Percentiles rank a stretch among this genome's conserved stretches.
Conservation (phyloP, 2,113 vertebrate species). For the Sinocyclocheilus rhinocerous region DNA sequence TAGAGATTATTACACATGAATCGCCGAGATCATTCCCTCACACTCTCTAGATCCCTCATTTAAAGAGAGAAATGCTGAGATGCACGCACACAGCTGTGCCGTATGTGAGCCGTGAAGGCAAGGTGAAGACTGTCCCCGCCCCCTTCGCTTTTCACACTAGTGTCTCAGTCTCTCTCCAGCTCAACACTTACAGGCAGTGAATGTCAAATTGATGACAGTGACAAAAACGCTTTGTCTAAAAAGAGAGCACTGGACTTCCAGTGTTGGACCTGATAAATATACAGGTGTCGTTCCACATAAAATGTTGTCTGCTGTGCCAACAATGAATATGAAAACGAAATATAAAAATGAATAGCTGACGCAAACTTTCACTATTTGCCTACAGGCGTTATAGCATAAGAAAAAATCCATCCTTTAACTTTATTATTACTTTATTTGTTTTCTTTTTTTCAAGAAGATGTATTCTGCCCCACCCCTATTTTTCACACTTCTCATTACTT, state of each 20-base stretch:
- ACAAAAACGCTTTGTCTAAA: not conserved
- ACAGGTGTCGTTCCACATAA: not conserved
- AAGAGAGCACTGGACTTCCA: not conserved
- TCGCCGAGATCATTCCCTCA: not conserved
- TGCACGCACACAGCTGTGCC: not conserved
- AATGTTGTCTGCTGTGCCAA: not conserved
- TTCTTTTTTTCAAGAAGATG: not conserved
- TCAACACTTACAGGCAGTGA: not conserved
- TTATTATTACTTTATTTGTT: not conserved
- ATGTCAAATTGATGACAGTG: not conserved
- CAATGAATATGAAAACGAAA: not conserved
- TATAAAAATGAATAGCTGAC: not conserved
- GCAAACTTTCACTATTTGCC: not conserved
- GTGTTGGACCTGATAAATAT: not conserved
- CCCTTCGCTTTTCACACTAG: not conserved
- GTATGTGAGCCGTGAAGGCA: not conserved
- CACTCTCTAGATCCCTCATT: not conserved
- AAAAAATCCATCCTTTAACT: not conserved
- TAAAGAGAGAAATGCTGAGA: not conserved
- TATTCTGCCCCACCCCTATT: too few species aligned
- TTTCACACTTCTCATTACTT: too few species aligned
- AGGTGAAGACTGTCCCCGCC: constrained; percentile 16
- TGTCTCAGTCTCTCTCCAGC: too few species aligned
- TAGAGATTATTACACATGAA: not conserved
- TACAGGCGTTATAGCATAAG: not conserved